Evolutionary conservation across 1,140 invertebrate genomes (phyloP), one percentile per base, ranked within the genome.

Genomic region (Drosophila guanche): DNA sequence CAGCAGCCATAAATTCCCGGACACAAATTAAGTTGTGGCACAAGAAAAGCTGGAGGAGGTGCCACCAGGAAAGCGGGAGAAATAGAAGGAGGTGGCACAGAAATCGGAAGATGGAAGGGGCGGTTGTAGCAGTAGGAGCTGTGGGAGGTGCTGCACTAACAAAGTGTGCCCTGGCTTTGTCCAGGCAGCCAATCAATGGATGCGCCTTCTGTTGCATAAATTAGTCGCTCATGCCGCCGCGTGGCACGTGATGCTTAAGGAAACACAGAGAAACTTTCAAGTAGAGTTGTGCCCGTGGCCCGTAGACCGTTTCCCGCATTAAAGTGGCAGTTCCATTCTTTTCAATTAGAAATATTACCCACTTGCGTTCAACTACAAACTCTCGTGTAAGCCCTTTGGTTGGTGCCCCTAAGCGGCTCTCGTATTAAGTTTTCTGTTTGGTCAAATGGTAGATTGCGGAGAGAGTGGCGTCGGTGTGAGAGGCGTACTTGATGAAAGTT

Each of bases 161-260:
- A 47, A 45, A 45, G 22, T 12, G 57, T 37, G 48, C 8, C 27
- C 16, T 20, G 16, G 16, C 16, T 20, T 25, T 37, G 10, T 37
- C 47, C 6, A 33, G 69, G 52, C 62, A 65, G 59, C 81, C 81
- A 86, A 86, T 86, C 81, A 86, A 88, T 86, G 83, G 61, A 42
- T 48, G 78, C 59, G 77, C 77, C 77, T 81, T 85, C 75, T 81
- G 81, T 77, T 86, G 81, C 81, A 86, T 88, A 88, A 86, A 86
- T 86, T 86, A 86, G 84, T 56, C 54, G 72, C 56, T 10, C 10
- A 10, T 7, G 33, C 29, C 8, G 29, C 10, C 33, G 33, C 33
- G 33, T 37, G 75, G 81, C 80, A 81, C 81, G 81, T 86, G 81
- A 85, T 76, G 47, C 57, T 41, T 41, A 46, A 46, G 20, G 29